Percentiles rank a stretch among this genome's conserved stretches.
Conservation (phyloP, 2,888 invertebrate genomes). For the Erebia ligea region DNA sequence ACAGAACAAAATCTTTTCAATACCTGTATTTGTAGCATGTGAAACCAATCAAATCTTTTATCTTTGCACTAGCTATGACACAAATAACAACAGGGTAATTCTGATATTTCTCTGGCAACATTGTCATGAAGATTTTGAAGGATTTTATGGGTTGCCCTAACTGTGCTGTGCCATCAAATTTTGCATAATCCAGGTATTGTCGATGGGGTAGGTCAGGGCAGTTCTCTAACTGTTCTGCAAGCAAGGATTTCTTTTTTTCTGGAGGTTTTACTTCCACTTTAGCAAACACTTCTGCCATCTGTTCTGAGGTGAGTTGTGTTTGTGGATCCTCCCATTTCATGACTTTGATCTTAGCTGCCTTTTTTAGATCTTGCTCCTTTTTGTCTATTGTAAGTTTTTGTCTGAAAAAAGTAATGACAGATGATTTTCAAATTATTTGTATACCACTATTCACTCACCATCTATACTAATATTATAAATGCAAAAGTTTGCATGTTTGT, state of each 20-base stretch:
- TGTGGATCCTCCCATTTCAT: conserved; percentile 87
- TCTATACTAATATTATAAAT: too few species aligned
- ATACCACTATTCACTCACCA: too few species aligned
- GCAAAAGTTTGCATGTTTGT: too few species aligned
- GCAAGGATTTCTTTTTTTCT: conserved; percentile 81
- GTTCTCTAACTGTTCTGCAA: conserved; percentile 90
- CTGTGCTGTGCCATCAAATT: conserved; percentile 95
- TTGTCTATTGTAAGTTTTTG: conserved; percentile 87
- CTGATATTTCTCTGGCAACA: conserved; percentile 91
- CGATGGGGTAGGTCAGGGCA: conserved; percentile 91
- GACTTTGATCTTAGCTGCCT: conserved; percentile 89
- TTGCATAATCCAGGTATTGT: conserved; percentile 94
- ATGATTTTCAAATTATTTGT: too few species aligned
- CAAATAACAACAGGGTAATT: conserved; percentile 92
- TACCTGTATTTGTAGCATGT: conserved; percentile 93
- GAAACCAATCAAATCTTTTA: conserved; percentile 95
- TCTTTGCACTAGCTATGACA: conserved; percentile 92
- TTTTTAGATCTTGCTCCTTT: conserved; percentile 92
- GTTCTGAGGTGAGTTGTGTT: conserved; percentile 78
- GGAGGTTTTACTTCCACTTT: conserved; percentile 65
- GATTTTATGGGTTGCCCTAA: conserved; percentile 90
- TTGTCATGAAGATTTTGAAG: conserved; percentile 95
- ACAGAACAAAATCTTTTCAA: too few species aligned
- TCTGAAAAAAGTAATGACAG: conserved; percentile 61
- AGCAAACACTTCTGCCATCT: conserved; percentile 84